phyloP scores from a whole-genome alignment of 2,797 vertebrate genomes.

The Chloroceryle amazona region DNA sequence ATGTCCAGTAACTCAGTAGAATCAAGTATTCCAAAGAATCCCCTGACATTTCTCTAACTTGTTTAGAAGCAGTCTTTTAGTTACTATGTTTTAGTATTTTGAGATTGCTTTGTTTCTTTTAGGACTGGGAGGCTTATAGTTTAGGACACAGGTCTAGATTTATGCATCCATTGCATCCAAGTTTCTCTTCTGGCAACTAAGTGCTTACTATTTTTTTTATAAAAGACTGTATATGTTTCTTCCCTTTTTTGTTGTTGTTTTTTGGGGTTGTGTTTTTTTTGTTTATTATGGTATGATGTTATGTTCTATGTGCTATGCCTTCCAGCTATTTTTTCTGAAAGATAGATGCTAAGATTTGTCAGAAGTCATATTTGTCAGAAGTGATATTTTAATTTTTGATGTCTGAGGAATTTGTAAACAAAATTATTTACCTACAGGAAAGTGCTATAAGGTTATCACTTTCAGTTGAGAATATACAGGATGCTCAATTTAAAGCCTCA shows the following conservation, averaged over 20 bases:
- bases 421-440: background rate
- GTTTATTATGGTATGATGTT: background rate
- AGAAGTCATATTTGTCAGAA: background rate
- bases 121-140: background rate
- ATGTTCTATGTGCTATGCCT: background rate
- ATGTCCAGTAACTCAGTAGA: background rate
- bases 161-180: background rate
- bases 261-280: accelerated
- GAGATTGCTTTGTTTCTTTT: background rate
- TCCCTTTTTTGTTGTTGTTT: background rate
- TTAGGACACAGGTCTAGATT: background rate
- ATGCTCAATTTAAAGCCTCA: background rate
- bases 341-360: background rate
- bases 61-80: background rate
- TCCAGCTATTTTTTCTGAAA: background rate
- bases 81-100: background rate
- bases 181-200: background rate
- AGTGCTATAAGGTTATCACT: background rate
- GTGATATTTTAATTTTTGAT: background rate
- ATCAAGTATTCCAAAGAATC: background rate
- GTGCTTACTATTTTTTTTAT: background rate
- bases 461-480: background rate
- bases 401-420: background rate
- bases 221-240: too few relatives aligned
- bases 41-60: background rate